Evolutionary conservation across 2,113 vertebrate genomes (phyloP), one percentile per base, ranked within the genome.

Genomic region (Alligator sinensis): DNA sequence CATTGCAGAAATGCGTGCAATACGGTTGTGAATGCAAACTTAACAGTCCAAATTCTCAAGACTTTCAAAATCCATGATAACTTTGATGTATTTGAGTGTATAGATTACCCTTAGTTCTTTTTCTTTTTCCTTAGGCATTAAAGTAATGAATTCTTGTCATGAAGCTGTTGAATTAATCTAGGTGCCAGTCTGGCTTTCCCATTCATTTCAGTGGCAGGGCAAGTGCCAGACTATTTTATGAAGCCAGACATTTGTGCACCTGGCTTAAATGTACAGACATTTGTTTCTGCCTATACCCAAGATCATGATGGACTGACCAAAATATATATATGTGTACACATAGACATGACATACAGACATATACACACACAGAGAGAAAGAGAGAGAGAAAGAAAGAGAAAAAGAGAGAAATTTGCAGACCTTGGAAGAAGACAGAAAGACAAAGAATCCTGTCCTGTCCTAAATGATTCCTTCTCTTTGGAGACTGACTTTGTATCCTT

Each of bases 111-210:
- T 94, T 17, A 85, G 47, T 9, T 60, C 75, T 75, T 4, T 88
- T 93, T 82, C 58, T 11, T 14, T 17, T 60, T 11, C 28, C 87
- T 89, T 89, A 21, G 38, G 4, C 30, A 70, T 60, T 90, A 59
- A 88, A 80, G 17, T 80, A 86, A 92, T 82, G 80, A 87, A 68
- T 82, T 87, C 68, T 87, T 92, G 76, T 82, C 58, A 70, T 24
- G 92, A 80, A 79, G 2, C 70, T 79, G 4, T 66, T 84, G 25
- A 68, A 38, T 74, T 90, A 75, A 86, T 61, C 21, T 34, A 30
- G 27, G 27, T 59, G 70, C 90, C 77, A 86, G 34, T 30, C n/a
- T 58, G 34, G 59, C 89, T 92, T 19, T 79, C 16, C 74, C 80
- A 70, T 79, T 80, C 82, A 38, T 14, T 80, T 85, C 34, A 30